Evolutionary conservation across 1,140 invertebrate species (phyloP).

Genomic region (Calephelis virginiensis): DNA sequence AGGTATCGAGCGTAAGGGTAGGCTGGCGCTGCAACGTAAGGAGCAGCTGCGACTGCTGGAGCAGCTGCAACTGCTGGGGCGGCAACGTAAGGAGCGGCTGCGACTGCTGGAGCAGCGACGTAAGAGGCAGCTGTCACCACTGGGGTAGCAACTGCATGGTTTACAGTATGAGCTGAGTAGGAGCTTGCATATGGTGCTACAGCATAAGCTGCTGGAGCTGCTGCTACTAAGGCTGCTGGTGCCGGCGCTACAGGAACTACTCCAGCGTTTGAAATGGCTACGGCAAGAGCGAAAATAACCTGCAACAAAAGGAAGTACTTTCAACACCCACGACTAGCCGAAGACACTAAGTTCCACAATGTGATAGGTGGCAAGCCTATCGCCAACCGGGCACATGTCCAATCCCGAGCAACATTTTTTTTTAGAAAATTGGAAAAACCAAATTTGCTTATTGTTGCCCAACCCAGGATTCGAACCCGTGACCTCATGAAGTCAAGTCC

Average conservation of each 20-base stretch:
- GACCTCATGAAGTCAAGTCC: too few relatives aligned
- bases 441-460: too few relatives aligned
- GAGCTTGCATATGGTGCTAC: conserved; percentile 81
- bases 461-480: too few relatives aligned
- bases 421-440: too few relatives aligned
- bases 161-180: conserved; percentile 81
- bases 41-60: conserved; percentile 30
- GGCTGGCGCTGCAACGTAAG: conserved; percentile 32
- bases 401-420: too few relatives aligned
- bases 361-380: too few relatives aligned
- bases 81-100: conserved; percentile 69
- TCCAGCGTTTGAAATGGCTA: conserved; percentile 53
- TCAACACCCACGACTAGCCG: neutral
- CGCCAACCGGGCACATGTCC: too few relatives aligned
- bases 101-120: conserved; percentile 40
- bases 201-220: conserved; percentile 71
- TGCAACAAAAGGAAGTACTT: conserved; percentile 39
- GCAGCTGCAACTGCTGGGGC: conserved; percentile 51
- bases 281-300: conserved; percentile 71
- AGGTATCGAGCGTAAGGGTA: conserved; percentile 17
- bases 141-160: conserved; percentile 81
- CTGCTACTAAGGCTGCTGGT: conserved; percentile 65
- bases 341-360: too few relatives aligned
- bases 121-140: conserved; percentile 70
- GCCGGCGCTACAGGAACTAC: conserved; percentile 55